A percentile compares a stretch with the other conserved stretches of the same genome.
These are phyloP conservation scores for Fragum sueziense DNA, from an alignment of 2,888 invertebrate genomes.

Conservation along the genomic window DNA sequence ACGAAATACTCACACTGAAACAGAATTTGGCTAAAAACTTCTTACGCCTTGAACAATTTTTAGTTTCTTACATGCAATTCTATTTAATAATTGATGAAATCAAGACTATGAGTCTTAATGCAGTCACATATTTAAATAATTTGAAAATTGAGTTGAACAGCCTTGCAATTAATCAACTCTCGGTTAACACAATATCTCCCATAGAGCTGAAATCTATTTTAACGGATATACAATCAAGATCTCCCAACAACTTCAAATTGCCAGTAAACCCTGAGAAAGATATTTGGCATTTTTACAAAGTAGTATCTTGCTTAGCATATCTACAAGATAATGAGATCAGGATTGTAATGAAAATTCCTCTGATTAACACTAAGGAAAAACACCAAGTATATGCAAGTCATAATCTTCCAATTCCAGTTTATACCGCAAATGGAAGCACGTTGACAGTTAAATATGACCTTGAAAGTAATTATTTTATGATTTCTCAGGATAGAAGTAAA, in stretches of 20 bases:
- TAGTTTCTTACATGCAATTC: conserved; percentile 27
- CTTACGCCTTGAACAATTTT: conserved; percentile 16
- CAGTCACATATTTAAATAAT: conserved; percentile 10
- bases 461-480: neutral
- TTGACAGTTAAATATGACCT: neutral
- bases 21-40: conserved; percentile 7
- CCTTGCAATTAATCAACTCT: conserved; percentile 5
- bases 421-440: neutral
- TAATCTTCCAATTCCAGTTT: conserved; percentile 4
- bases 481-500: neutral
- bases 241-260: conserved; percentile 19
- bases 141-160: conserved; percentile 32
- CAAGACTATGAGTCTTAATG: neutral
- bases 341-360: conserved; percentile 28
- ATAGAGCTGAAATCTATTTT: conserved; percentile 14
- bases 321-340: conserved; percentile 19
- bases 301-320: conserved; percentile 13
- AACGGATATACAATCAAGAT: conserved; percentile 14
- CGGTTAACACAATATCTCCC: conserved; percentile 27
- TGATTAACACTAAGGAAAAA: conserved; percentile 19
- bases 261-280: conserved; percentile 22
- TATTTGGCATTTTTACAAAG: conserved; percentile 40
- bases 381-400: conserved; percentile 6
- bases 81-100: conserved; percentile 29
- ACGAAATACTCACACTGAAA: neutral